A percentile compares a stretch with the other conserved stretches of the same genome.
Evolutionary conservation across 2,888 invertebrate species (phyloP).

Genomic region (Drosophila gaucha): DNA sequence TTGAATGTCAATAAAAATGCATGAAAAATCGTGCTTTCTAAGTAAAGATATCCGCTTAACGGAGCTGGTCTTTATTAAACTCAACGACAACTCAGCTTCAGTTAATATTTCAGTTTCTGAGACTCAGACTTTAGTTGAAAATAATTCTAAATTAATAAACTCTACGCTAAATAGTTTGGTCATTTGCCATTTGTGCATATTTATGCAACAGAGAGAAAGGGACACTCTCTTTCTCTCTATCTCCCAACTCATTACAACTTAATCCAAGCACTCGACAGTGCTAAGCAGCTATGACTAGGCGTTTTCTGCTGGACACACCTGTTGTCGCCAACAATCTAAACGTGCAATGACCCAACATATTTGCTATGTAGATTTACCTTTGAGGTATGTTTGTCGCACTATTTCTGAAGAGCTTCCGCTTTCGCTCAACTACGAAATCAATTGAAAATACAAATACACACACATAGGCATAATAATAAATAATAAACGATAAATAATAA

Average conservation of each 20-base stretch:
- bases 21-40: not conserved
- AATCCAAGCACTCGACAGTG: conserved; percentile 1
- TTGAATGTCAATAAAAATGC: too few relatives aligned
- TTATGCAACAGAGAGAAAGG: not conserved
- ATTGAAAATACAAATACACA: conserved; percentile 46
- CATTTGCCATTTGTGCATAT: too few relatives aligned
- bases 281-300: conserved; percentile 1
- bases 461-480: conserved; percentile 26
- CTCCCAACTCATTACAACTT: not conserved
- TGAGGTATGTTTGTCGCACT: conserved; percentile 10
- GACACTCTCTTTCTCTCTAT: not conserved
- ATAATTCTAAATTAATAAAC: not conserved
- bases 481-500: conserved; percentile 25
- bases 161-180: not conserved
- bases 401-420: conserved; percentile 45
- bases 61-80: not conserved
- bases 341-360: conserved; percentile 2
- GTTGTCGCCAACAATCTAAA: conserved; percentile 7
- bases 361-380: not conserved
- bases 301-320: conserved; percentile 26
- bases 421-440: conserved; percentile 43
- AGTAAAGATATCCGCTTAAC: not conserved
- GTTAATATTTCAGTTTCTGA: not conserved
- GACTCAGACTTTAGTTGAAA: not conserved
- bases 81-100: not conserved